Percentiles rank a stretch among this genome's conserved stretches.
Evolutionary conservation across 2,888 invertebrate species (phyloP).

Genomic region (Cantharis rufa): DNA sequence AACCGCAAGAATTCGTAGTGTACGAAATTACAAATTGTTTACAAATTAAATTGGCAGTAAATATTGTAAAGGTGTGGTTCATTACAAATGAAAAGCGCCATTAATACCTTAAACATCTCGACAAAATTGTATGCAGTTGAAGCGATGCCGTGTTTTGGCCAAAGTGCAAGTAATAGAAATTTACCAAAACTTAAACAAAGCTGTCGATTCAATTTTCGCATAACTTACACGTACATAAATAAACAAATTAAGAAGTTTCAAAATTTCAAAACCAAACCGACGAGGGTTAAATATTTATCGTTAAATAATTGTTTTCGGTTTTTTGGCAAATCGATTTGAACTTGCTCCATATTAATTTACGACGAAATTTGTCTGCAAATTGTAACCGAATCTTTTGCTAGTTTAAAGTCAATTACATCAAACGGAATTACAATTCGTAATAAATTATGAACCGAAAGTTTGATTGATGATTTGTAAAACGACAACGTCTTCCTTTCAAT

Average conservation of each 20-base stretch:
- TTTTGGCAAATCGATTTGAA: background rate
- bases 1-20: background rate
- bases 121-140: background rate
- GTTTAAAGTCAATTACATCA: background rate
- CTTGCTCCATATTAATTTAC: background rate
- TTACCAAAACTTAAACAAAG: background rate
- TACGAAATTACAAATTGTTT: background rate
- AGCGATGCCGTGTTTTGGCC: background rate
- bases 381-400: background rate
- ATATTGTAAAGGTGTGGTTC: background rate
- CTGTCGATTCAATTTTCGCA: background rate
- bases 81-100: background rate
- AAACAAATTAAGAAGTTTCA: background rate
- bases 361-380: background rate
- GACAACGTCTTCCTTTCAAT: background rate
- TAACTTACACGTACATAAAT: background rate
- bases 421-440: background rate
- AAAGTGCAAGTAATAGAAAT: background rate
- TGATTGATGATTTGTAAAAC: background rate
- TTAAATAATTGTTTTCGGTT: background rate
- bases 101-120: background rate
- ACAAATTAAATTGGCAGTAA: background rate
- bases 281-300: background rate
- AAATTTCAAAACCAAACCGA: background rate
- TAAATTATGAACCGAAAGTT: background rate